These are phyloP conservation scores for Enteromius thamalakanensis DNA, from an alignment of 2,797 vertebrate genomes.

Conservation along the genomic window DNA sequence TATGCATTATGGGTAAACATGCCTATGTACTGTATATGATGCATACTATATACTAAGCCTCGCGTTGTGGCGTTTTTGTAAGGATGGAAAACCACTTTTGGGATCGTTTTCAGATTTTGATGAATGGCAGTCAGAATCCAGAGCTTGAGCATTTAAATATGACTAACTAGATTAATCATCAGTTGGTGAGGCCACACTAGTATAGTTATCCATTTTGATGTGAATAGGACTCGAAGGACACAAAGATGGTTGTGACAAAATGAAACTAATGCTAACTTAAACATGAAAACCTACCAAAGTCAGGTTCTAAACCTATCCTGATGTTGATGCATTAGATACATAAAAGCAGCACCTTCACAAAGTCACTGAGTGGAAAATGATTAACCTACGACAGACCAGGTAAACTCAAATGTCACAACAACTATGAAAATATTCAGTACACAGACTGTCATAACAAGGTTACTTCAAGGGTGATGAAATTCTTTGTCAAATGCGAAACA, in stretches of 20 bases:
- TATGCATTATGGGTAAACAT: neutral
- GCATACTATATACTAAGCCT: neutral
- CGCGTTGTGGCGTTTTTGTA: neutral
- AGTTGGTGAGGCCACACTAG: neutral
- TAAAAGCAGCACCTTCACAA: slow-evolving; percentile 63
- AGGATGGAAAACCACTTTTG: neutral
- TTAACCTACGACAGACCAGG: slow-evolving; percentile 51
- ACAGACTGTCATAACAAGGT: neutral
- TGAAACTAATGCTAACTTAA: slow-evolving; percentile 60
- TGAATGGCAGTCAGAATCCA: slow-evolving; percentile 11
- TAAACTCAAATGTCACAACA: neutral
- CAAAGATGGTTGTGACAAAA: slow-evolving; percentile 53
- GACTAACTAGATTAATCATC: neutral
- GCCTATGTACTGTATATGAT: neutral
- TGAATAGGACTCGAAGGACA: neutral
- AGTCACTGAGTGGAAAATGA: slow-evolving; percentile 24
- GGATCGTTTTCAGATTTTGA: neutral
- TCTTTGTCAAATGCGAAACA: neutral
- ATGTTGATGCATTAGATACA: slow-evolving; percentile 73
- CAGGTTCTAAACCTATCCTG: slow-evolving; percentile 63
- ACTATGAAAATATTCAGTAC: neutral
- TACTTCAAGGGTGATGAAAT: neutral
- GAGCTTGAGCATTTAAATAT: neutral
- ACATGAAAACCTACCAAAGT: slow-evolving; percentile 60
- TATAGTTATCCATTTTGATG: neutral